Conservation (phyloP, 1,140 invertebrate species). For the Drosophila pseudoobscura region DNA sequence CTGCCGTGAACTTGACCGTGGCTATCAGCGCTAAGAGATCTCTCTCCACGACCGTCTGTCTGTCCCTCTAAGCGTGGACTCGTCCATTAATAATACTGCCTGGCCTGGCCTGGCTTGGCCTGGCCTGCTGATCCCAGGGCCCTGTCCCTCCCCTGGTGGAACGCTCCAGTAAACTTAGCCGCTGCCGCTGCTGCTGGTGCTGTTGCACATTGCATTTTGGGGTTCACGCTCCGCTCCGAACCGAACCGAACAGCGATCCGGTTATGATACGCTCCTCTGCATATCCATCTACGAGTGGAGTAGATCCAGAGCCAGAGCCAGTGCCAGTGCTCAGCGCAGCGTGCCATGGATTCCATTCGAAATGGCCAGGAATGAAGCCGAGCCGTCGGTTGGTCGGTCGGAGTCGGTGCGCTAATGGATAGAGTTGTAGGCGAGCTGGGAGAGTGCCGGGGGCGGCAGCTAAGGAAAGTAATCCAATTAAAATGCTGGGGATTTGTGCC, state of each 20-base stretch:
- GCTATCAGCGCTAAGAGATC: slow-evolving; percentile 74
- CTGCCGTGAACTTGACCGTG: slow-evolving; percentile 82
- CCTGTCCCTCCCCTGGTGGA: slow-evolving; percentile 18
- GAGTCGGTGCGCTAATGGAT: slow-evolving; percentile 48
- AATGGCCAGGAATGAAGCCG: slow-evolving; percentile 57
- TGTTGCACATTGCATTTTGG: slow-evolving; percentile 51
- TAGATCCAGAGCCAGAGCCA: slow-evolving; percentile 6
- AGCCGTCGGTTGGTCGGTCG: slow-evolving; percentile 4
- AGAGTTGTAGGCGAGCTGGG: slow-evolving; percentile 45
- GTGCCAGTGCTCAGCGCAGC: slow-evolving; percentile 62
- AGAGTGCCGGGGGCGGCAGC: slow-evolving; percentile 30
- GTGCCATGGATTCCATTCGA: slow-evolving; percentile 68
- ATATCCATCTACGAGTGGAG: slow-evolving; percentile 23
- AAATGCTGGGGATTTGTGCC: slow-evolving; percentile 54
- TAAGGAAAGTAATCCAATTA: slow-evolving; percentile 74
- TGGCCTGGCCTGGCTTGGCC: too few relatives aligned
- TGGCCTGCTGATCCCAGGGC: slow-evolving; percentile 2
- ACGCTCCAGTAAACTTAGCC: slow-evolving; percentile 64
- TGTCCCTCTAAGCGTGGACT: slow-evolving; percentile 60
- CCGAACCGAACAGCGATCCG: slow-evolving; percentile 49
- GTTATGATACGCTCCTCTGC: slow-evolving; percentile 76
- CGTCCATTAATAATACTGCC: slow-evolving; percentile 72
- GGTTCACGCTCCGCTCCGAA: slow-evolving; percentile 66
- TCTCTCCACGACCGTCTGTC: slow-evolving; percentile 29
- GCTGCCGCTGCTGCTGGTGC: neutral